phyloP scores from a whole-genome alignment of 2,113 vertebrate species.

The Nyctibius bracteatus region DNA sequence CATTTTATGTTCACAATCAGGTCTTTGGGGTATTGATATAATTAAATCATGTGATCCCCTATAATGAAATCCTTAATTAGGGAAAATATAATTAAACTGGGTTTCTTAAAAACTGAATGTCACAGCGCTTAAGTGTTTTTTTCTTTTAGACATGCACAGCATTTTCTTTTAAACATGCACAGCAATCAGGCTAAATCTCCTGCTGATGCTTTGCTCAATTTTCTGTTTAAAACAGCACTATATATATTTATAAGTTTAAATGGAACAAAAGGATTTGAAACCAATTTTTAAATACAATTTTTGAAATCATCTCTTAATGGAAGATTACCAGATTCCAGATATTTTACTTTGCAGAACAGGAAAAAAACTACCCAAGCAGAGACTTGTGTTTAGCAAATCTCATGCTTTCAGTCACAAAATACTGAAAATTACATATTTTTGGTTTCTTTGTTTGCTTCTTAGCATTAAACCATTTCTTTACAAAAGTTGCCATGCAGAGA shows the following conservation, averaged over 20 bases:
- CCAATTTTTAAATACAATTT: not conserved
- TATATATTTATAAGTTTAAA: not conserved
- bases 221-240: not conserved
- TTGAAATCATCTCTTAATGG: not conserved
- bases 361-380: not conserved
- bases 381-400: not conserved
- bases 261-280: not conserved
- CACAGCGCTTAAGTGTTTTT: constrained; percentile 13
- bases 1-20: constrained; percentile 69
- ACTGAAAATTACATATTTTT: not conserved
- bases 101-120: constrained; percentile 56
- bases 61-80: constrained; percentile 71
- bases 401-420: not conserved
- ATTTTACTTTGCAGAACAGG: not conserved
- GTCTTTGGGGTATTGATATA: constrained; percentile 68
- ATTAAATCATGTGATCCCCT: constrained; percentile 67
- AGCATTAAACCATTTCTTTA: not conserved
- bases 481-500: not conserved
- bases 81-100: constrained; percentile 66
- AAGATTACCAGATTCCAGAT: not conserved
- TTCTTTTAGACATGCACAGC: constrained; percentile 32
- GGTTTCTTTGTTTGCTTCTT: not conserved
- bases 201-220: not conserved
- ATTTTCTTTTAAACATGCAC: constrained; percentile 15
- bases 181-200: constrained; percentile 1